Evolutionary conservation across 1,140 invertebrate genomes (phyloP), one percentile per base, ranked within the genome.

Genomic region (Lerema accius): DNA sequence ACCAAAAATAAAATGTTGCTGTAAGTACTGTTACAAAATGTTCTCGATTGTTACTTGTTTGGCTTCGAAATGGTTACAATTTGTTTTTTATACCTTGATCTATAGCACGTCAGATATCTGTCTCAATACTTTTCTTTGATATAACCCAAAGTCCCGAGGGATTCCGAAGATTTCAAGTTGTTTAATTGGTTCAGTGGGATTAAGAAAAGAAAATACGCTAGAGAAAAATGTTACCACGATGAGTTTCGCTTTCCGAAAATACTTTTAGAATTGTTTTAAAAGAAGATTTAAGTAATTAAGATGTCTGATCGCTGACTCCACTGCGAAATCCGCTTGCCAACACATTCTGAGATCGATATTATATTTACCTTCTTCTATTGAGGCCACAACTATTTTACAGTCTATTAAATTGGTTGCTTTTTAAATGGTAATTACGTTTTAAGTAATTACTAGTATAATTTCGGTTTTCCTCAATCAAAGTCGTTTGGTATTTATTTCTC

Each of bases 131-230:
- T 50, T 50, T 59, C 26, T n/a, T 51, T 32, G 26, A 14, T 13
- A 62, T 16, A 42, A 62, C 19, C 14, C 23, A 5, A 32, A 49
- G 17, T 43, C 59, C 59, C 23, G 6, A 37, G 26, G 48, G 46
- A 48, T 56, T 35, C 14, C n/a, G 55, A 28, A 35, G 55, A 51
- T 61, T 67, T 67, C 42, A 70, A 70, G 64, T 55, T 60, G 43
- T 67, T 65, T 67, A 70, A 73, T 70, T 70, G 63, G 60, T 68
- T 71, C 62, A 43, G 48, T 49, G 59, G 65, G 65, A 67, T 70
- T 67, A 59, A 69, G 64, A 55, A 65, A 70, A 46, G 45, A 73
- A 71, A 73, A 65, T 60, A 65, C 55, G 32, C 37, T 32, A 37
- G 40, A 37, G 39, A 56, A 71, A 66, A 65, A 63, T 39, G 49